Evolutionary conservation across 2,113 vertebrate species (phyloP).

Genomic region (Ptyas mucosa): DNA sequence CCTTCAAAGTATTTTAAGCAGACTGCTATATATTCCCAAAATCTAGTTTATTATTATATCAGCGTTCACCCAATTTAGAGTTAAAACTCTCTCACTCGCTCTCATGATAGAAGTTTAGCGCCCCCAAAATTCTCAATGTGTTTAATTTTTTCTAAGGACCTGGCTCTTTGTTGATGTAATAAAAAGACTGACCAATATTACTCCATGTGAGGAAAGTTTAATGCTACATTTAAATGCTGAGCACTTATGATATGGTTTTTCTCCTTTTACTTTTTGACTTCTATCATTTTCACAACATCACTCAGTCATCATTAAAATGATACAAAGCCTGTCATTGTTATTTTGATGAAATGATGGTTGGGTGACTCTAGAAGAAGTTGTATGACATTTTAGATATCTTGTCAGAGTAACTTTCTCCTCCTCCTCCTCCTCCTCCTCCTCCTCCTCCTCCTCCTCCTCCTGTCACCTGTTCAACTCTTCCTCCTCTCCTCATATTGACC

Average conservation of each 20-base stretch:
- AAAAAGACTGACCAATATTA: background rate
- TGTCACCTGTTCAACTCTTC: background rate
- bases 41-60: background rate
- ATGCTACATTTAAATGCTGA: background rate
- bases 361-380: background rate
- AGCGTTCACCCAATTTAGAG: background rate
- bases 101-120: background rate
- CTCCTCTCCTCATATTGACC: too few relatives aligned
- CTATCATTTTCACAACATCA: background rate
- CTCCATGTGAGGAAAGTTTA: background rate
- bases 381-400: background rate
- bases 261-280: background rate
- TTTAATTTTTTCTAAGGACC: too few relatives aligned
- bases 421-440: background rate
- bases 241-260: background rate
- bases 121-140: too few relatives aligned
- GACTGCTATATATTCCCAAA: background rate
- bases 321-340: background rate
- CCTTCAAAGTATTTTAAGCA: background rate
- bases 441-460: background rate
- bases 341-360: background rate
- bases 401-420: background rate
- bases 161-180: too few relatives aligned
- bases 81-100: too few relatives aligned
- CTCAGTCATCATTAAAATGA: background rate